phyloP scores from a whole-genome alignment of 2,888 invertebrate species.

The Agrotis puta region DNA sequence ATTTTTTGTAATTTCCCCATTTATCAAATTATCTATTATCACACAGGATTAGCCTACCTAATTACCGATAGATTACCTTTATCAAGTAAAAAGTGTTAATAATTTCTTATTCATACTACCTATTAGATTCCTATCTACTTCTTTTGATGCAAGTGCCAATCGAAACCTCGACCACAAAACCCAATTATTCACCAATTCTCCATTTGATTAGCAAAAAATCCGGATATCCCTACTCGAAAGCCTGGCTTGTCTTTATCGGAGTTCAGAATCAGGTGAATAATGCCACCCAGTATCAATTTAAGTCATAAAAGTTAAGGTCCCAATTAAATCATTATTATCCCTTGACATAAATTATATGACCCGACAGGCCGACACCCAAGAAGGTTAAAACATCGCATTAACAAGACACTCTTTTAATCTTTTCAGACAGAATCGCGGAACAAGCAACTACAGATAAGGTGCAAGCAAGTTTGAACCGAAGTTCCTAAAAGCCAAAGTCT shows the following conservation, averaged over 20 bases:
- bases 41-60: too few species aligned
- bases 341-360: slow-evolving; percentile 60
- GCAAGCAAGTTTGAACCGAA: slow-evolving; percentile 45
- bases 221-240: not conserved
- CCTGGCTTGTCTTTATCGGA: not conserved
- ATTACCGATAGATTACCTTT: too few species aligned
- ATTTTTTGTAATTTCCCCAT: too few species aligned
- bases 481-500: slow-evolving; percentile 32
- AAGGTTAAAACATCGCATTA: slow-evolving; percentile 60
- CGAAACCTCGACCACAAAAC: not conserved
- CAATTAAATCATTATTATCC: slow-evolving; percentile 60
- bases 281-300: slow-evolving; percentile 21
- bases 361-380: slow-evolving; percentile 22
- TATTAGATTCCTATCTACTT: not conserved
- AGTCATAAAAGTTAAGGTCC: slow-evolving; percentile 62
- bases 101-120: not conserved
- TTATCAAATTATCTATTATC: too few species aligned
- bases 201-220: slow-evolving; percentile 25
- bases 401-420: slow-evolving; percentile 54
- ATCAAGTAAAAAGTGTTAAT: not conserved
- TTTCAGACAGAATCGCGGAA: slow-evolving; percentile 56
- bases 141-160: not conserved
- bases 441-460: slow-evolving; percentile 1
- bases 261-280: not conserved
- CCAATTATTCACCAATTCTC: not conserved